Conservation (phyloP, 2,888 invertebrate genomes). For the Apamea anceps region DNA sequence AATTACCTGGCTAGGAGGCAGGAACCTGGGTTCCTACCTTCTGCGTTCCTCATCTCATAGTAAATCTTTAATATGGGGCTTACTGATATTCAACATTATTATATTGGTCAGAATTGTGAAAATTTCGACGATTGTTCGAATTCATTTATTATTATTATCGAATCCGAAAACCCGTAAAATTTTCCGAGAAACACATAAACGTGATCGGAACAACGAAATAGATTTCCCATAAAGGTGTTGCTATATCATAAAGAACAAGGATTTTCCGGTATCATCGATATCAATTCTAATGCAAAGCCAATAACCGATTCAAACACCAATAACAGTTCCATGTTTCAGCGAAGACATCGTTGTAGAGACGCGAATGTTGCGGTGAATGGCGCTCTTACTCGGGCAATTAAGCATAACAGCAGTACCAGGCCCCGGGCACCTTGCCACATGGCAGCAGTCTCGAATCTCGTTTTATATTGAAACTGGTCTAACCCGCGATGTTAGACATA, state of each 20-base stretch:
- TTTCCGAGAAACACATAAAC: neutral
- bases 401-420: constrained; percentile 77
- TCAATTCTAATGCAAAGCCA: constrained; percentile 49
- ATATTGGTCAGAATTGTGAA: neutral
- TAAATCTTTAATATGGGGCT: neutral
- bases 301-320: constrained; percentile 65
- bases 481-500: constrained; percentile 67
- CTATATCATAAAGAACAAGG: constrained; percentile 31
- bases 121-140: too few species aligned
- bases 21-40: neutral
- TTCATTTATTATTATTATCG: neutral
- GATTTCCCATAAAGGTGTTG: constrained; percentile 9
- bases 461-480: constrained; percentile 75
- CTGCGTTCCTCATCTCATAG: neutral
- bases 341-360: constrained; percentile 73
- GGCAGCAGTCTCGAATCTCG: constrained; percentile 75
- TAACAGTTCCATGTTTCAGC: constrained; percentile 72
- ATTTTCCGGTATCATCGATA: constrained; percentile 46
- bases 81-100: neutral
- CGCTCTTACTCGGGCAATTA: constrained; percentile 79
- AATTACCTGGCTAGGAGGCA: neutral
- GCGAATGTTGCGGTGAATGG: constrained; percentile 78
- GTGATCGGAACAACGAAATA: neutral
- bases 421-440: constrained; percentile 84
- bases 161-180: neutral